Evolutionary conservation across 2,797 vertebrate species (phyloP), one percentile per base, ranked within the genome.

Genomic region (Uromys caudimaculatus): DNA sequence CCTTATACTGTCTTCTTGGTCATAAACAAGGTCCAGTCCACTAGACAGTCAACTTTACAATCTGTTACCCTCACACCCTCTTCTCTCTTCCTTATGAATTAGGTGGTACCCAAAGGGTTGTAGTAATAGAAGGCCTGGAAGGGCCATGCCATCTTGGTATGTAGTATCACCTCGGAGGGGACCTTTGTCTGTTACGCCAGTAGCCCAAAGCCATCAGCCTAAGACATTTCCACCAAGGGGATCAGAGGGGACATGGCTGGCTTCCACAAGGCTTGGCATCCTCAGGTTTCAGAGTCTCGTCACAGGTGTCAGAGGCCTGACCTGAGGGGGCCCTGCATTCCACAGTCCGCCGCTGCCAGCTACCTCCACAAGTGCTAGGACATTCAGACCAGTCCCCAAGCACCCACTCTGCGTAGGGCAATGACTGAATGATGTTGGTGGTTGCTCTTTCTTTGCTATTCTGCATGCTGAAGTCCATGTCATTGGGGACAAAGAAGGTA

Each of bases 301-400:
- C 98, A 0, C 99, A 99, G 62, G 98, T 79, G 44, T 98, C 96
- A 6, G 99, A 99, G 60, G 96, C 86, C 92, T 99, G 99, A 44
- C 99, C 99, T 0, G 98, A 98, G 6, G 94, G 97, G 3, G 99
- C 99, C 86, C 97, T 97, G 98, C 99, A 99, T 50, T 99, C 99
- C 83, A 99, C 99, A 0, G 98, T 99, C 95, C 99, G 99, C 93
- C 99, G 98, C 97, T 99, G 99, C 99, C 99, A 99, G 84, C 99
- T 99, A 0, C 99, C 99, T 60, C 99, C 99, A 0, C 99, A 99
- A 84, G 99, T 99, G 97, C 99, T 99, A 27, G 99, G 99, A 97
- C 99, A 99, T 97, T 98, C 98, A 0, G 99, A 99, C 99, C 99
- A 99, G 97, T 99, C 99, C 0, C 99, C 99, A 90, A 99, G 97